Conservation (phyloP, 2,888 invertebrate genomes). For the Tetragonula carbonaria region DNA sequence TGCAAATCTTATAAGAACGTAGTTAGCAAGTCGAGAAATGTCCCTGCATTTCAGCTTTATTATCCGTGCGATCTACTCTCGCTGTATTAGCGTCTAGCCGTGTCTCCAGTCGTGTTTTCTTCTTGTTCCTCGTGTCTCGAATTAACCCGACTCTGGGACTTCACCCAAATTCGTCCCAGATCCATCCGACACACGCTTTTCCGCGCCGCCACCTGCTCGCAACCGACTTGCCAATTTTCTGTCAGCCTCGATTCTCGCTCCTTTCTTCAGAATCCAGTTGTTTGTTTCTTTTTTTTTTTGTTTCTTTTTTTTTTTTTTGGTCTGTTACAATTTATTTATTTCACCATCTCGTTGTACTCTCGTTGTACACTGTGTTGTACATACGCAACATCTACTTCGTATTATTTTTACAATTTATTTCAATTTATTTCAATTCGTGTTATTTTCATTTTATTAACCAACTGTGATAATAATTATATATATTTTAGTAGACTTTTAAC, state of each 20-base stretch:
- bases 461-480: too few relatives aligned
- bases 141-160: background rate
- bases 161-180: background rate
- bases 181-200: background rate
- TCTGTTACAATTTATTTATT: background rate
- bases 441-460: too few relatives aligned
- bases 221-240: background rate
- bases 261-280: too few relatives aligned
- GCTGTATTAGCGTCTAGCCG: background rate
- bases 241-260: background rate
- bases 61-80: constrained; percentile 35
- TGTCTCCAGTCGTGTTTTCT: background rate
- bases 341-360: too few relatives aligned
- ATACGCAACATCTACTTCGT: too few relatives aligned
- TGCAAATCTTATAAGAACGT: constrained; percentile 44
- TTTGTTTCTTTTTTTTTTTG: too few relatives aligned
- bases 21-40: constrained; percentile 32
- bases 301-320: too few relatives aligned
- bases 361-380: too few relatives aligned
- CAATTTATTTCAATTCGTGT: too few relatives aligned
- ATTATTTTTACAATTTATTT: too few relatives aligned
- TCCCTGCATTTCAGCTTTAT: constrained; percentile 41
- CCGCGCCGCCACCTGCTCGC: background rate
- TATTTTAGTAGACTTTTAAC: too few relatives aligned
- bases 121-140: constrained; percentile 3